Evolutionary conservation across 2,113 vertebrate genomes (phyloP).

Genomic region (Aspidoscelis tigris): DNA sequence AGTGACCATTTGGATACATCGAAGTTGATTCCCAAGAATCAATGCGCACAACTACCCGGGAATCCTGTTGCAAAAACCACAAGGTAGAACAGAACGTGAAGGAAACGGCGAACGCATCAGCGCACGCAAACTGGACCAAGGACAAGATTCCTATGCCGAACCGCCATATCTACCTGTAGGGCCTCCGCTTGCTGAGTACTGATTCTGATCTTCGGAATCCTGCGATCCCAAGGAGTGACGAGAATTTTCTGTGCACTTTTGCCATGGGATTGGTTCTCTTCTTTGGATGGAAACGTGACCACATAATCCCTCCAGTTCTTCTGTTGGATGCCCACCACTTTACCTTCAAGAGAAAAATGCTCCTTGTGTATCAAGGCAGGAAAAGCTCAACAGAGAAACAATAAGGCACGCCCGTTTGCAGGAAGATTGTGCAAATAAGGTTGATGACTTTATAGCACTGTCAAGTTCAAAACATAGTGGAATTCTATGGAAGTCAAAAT

Average conservation of each 20-base stretch:
- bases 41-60: constrained; percentile 90
- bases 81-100: constrained; percentile 21
- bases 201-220: constrained; percentile 95
- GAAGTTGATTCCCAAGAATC: constrained; percentile 95
- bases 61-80: constrained; percentile 78
- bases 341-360: constrained; percentile 74
- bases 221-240: constrained; percentile 90
- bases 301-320: constrained; percentile 98
- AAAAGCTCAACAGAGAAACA: neutral
- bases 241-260: constrained; percentile 89
- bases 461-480: neutral
- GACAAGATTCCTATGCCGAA: neutral
- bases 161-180: constrained; percentile 81
- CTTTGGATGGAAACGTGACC: constrained; percentile 90
- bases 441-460: neutral
- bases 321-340: constrained; percentile 90
- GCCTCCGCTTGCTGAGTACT: constrained; percentile 92
- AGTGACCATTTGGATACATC: constrained; percentile 93
- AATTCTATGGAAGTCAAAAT: too few species aligned
- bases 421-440: neutral
- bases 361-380: neutral
- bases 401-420: neutral
- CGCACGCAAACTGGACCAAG: neutral
- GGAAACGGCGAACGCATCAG: neutral
- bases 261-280: constrained; percentile 85